These are phyloP conservation scores for Hydrozoanthus gracilis DNA, from an alignment of 92 coral and sea anemone species.

Conservation along the genomic window DNA sequence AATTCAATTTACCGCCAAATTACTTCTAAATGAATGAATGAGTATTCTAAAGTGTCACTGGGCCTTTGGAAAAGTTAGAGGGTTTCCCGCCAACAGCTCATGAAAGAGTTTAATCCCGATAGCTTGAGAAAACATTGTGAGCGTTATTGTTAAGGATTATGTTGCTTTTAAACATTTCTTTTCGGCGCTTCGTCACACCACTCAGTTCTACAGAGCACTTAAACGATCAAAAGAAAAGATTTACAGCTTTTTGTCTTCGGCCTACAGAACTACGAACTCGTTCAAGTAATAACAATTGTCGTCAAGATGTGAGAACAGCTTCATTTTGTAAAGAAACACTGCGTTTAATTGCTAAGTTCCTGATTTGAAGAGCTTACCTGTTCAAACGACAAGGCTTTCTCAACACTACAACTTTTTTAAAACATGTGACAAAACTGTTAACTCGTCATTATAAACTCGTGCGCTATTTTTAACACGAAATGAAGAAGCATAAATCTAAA, in stretches of 20 bases:
- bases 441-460: not conserved
- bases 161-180: not conserved
- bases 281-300: not conserved
- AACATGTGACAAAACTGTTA: not conserved
- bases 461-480: not conserved
- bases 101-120: not conserved
- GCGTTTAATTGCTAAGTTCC: slow-evolving; percentile 25
- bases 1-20: slow-evolving; percentile 86
- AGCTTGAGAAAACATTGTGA: slow-evolving; percentile 11
- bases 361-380: slow-evolving; percentile 27
- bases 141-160: slow-evolving; percentile 3
- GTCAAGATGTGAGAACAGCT: not conserved
- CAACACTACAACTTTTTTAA: not conserved
- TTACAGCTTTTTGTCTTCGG: not conserved
- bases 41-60: slow-evolving; percentile 51
- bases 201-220: not conserved
- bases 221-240: slow-evolving; percentile 17
- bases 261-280: not conserved
- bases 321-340: slow-evolving; percentile 30
- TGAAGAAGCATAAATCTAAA: slow-evolving; percentile 2
- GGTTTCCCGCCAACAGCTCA: slow-evolving; percentile 32
- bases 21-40: slow-evolving; percentile 72
- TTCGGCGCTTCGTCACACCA: slow-evolving; percentile 23
- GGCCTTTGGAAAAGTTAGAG: slow-evolving; percentile 23
- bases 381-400: slow-evolving; percentile 2